Evolutionary conservation across 2,888 invertebrate genomes (phyloP).

Genomic region (Noctua comes): DNA sequence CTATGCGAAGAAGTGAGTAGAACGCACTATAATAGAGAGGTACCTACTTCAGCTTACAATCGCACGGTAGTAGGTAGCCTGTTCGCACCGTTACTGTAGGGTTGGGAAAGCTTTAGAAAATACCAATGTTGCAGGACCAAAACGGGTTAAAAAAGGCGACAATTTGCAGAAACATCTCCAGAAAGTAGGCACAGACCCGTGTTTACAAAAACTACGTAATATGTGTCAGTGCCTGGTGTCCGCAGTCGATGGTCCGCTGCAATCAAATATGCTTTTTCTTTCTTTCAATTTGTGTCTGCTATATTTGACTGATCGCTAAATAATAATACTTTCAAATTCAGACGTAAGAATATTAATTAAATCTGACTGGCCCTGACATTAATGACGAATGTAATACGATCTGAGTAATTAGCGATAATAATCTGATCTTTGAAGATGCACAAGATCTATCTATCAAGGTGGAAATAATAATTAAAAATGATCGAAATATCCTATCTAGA

Average conservation of each 20-base stretch:
- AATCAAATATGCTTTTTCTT: too few species aligned
- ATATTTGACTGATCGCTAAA: not conserved
- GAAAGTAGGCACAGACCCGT: not conserved
- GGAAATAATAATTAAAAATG: not conserved
- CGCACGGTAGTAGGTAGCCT: slow-evolving; percentile 45
- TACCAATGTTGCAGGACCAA: not conserved
- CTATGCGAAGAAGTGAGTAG: slow-evolving; percentile 28
- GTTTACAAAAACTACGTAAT: not conserved
- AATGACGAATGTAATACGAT: slow-evolving; percentile 9
- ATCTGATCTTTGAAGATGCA: slow-evolving; percentile 31
- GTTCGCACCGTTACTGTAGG: slow-evolving; percentile 53
- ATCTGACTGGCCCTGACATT: slow-evolving; percentile 32
- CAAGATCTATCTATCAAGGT: slow-evolving; percentile 37
- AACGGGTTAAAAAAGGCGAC: not conserved
- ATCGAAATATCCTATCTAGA: not conserved
- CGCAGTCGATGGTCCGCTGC: not conserved
- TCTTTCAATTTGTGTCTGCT: too few species aligned
- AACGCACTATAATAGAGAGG: slow-evolving; percentile 48
- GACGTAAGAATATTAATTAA: slow-evolving; percentile 13
- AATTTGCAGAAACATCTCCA: not conserved
- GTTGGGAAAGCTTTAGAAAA: slow-evolving; percentile 29
- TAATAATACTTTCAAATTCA: not conserved
- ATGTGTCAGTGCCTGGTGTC: not conserved
- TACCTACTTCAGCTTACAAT: slow-evolving; percentile 48
- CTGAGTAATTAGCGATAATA: slow-evolving; percentile 11